Percentiles rank a stretch among this genome's conserved stretches.
These are phyloP conservation scores for Poecilia wingei DNA, from an alignment of 2,797 vertebrate species.

Conservation along the genomic window DNA sequence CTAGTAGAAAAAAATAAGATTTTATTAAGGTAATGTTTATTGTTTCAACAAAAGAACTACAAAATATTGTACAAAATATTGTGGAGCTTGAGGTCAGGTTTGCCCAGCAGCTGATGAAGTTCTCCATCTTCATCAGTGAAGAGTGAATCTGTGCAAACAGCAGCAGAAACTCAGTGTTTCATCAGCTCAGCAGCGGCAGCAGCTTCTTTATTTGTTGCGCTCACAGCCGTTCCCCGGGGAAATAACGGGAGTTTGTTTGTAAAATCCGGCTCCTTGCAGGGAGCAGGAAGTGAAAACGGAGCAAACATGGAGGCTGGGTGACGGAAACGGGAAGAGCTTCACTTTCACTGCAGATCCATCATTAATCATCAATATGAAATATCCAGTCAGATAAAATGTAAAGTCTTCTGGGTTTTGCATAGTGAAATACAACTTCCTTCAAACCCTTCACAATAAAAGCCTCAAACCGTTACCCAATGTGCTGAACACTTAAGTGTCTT, in stretches of 20 bases:
- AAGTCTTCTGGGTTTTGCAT: not conserved
- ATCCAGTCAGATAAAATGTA: not conserved
- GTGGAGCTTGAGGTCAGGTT: not conserved
- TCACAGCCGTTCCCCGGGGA: slow-evolving; percentile 5
- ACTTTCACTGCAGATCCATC: not conserved
- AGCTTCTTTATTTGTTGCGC: slow-evolving; percentile 5
- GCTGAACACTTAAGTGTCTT: not conserved
- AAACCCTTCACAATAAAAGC: not conserved
- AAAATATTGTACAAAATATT: not conserved
- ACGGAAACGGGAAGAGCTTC: not conserved
- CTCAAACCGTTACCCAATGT: not conserved
- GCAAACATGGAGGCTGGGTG: not conserved
- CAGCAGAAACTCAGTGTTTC: not conserved
- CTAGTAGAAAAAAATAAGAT: too few species aligned
- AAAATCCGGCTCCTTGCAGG: not conserved
- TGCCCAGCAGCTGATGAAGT: not conserved
- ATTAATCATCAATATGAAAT: not conserved
- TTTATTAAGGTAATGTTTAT: too few species aligned
- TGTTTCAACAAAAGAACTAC: too few species aligned
- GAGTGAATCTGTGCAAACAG: slow-evolving; percentile 7
- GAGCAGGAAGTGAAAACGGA: not conserved
- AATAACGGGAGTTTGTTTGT: not conserved
- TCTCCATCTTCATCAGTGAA: slow-evolving; percentile 15
- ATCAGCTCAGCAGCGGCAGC: slow-evolving; percentile 1
- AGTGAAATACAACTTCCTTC: not conserved